Conservation (phyloP, 2,113 vertebrate genomes). For the Mesocricetus auratus region DNA sequence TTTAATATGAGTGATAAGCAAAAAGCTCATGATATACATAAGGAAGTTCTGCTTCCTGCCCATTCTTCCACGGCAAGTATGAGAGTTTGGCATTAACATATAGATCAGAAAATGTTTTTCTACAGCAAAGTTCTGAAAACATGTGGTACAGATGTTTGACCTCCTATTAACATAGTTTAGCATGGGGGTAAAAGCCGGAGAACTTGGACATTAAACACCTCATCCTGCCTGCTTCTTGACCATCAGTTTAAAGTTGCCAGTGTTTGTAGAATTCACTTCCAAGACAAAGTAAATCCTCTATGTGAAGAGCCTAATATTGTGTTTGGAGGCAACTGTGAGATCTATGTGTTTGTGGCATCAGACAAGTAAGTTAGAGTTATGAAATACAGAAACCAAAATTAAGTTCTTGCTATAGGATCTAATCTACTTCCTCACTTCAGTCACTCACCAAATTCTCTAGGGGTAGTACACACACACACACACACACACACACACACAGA, state of each 20-base stretch:
- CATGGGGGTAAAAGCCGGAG: neutral
- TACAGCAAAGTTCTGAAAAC: neutral
- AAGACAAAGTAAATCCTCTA: neutral
- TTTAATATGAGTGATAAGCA: neutral
- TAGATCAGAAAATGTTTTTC: neutral
- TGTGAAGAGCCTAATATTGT: neutral
- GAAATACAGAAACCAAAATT: neutral
- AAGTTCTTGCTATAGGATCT: constrained; percentile 1
- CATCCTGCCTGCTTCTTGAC: neutral
- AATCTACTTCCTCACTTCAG: constrained; percentile 7
- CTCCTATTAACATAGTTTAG: neutral
- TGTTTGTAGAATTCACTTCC: neutral
- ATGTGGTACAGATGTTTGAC: neutral
- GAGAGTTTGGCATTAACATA: neutral
- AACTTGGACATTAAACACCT: neutral
- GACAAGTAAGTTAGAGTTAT: neutral
- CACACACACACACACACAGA: too few species aligned
- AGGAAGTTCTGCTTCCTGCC: neutral
- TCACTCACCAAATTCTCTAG: neutral
- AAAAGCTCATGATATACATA: neutral
- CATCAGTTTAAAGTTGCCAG: neutral
- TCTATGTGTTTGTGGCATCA: neutral
- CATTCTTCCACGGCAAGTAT: neutral
- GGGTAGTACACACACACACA: too few species aligned
- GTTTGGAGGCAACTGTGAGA: neutral